These are phyloP conservation scores for Acanthopleura granulata DNA, from an alignment of 2,888 invertebrate species.

Conservation along the genomic window DNA sequence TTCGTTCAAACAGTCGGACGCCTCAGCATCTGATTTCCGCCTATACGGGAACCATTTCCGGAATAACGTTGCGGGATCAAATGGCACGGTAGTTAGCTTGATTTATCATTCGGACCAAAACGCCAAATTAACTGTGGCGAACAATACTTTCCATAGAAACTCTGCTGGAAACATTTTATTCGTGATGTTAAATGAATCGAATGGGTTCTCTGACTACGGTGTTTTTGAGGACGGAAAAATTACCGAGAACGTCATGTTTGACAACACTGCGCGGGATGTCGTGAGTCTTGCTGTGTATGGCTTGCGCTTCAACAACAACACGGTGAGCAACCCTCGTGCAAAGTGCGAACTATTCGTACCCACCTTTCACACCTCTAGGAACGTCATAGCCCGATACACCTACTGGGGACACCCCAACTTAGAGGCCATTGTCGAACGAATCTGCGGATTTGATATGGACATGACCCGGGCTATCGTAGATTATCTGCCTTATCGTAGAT, in stretches of 20 bases:
- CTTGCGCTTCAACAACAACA: slow-evolving; percentile 24
- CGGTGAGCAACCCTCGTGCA: slow-evolving; percentile 22
- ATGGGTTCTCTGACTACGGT: not conserved
- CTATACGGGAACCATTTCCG: not conserved
- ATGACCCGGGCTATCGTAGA: slow-evolving; percentile 25
- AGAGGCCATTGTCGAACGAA: slow-evolving; percentile 20
- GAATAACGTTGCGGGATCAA: not conserved
- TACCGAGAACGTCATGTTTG: slow-evolving; percentile 20
- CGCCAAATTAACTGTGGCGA: not conserved
- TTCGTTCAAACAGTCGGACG: not conserved
- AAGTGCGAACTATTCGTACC: not conserved
- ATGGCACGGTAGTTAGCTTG: not conserved
- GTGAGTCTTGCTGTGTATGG: not conserved
- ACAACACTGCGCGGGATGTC: slow-evolving; percentile 20
- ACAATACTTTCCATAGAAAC: not conserved
- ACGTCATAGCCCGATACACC: slow-evolving; percentile 22
- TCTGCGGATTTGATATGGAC: slow-evolving; percentile 33
- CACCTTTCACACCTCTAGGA: not conserved
- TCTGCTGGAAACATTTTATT: not conserved
- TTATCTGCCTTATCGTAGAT: slow-evolving; percentile 28
- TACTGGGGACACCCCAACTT: slow-evolving; percentile 23
- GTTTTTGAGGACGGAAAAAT: slow-evolving; percentile 19
- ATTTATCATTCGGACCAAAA: not conserved
- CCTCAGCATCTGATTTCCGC: not conserved
- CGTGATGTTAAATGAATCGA: not conserved